Evolutionary conservation across 2,797 vertebrate species (phyloP).

Genomic region (Aotus griseimembra): DNA sequence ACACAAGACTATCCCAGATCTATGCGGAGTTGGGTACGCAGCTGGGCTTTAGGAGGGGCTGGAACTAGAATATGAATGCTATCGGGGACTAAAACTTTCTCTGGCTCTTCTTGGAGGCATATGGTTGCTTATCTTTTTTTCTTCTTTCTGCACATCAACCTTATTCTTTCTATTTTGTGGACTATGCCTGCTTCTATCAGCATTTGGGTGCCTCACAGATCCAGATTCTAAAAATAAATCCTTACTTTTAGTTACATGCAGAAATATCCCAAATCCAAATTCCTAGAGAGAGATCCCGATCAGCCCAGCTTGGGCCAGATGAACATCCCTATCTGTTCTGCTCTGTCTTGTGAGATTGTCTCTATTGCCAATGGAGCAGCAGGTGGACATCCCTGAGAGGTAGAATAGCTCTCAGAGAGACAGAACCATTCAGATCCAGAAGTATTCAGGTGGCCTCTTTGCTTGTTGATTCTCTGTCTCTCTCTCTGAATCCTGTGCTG

Average conservation of each 20-base stretch:
- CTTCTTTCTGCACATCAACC: background rate
- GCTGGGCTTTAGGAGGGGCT: background rate
- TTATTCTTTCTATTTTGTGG: background rate
- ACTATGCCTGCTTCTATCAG: background rate
- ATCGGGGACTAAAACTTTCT: background rate
- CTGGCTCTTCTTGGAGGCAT: background rate
- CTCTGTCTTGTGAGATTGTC: accelerated
- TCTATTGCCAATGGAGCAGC: background rate
- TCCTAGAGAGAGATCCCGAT: background rate
- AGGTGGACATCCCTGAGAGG: too few relatives aligned
- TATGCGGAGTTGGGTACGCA: accelerated
- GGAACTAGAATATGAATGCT: background rate
- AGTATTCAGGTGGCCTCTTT: background rate
- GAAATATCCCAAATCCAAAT: background rate
- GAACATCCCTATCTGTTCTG: background rate
- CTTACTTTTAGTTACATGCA: background rate
- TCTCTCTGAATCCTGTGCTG: background rate
- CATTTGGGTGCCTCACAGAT: background rate
- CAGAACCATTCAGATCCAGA: background rate
- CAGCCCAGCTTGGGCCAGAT: background rate
- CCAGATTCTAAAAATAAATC: background rate
- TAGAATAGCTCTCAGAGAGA: background rate
- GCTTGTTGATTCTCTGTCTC: background rate
- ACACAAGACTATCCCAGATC: background rate
- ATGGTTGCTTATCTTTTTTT: background rate